A percentile compares a stretch with the other conserved stretches of the same genome.
Evolutionary conservation across 2,797 vertebrate species (phyloP).

Genomic region (Chromis chromis): DNA sequence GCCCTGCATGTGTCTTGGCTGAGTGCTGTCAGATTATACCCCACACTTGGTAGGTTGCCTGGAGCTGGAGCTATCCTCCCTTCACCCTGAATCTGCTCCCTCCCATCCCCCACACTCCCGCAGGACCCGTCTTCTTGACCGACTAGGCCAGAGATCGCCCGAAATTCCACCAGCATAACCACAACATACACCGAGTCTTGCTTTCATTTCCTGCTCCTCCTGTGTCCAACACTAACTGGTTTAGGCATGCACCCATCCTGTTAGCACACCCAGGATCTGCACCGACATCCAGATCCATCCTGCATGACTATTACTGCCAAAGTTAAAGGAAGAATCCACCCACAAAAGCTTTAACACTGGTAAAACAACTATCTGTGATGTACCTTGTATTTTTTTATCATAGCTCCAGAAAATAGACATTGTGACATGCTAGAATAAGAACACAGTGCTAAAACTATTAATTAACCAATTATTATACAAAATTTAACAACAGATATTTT

Average conservation of each 20-base stretch:
- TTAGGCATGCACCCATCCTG: constrained; percentile 33
- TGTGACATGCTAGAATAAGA: too few species aligned
- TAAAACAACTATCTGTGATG: constrained; percentile 1
- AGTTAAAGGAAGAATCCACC: constrained; percentile 22
- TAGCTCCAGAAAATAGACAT: too few species aligned
- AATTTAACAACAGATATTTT: too few species aligned
- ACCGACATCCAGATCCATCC: constrained; percentile 27
- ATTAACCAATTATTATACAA: too few species aligned
- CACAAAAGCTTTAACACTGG: not conserved
- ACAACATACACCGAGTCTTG: constrained; percentile 15
- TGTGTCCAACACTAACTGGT: constrained; percentile 37
- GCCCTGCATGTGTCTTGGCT: constrained; percentile 81
- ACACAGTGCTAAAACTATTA: too few species aligned
- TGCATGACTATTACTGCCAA: constrained; percentile 2
- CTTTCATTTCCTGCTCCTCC: constrained; percentile 25
- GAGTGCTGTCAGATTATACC: constrained; percentile 82
- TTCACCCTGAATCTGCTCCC: constrained; percentile 35
- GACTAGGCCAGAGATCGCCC: constrained; percentile 45
- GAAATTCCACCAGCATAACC: constrained; percentile 45
- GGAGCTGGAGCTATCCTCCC: constrained; percentile 65
- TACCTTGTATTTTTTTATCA: too few species aligned
- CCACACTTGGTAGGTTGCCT: constrained; percentile 79
- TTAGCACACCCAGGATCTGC: constrained; percentile 25
- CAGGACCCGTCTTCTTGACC: constrained; percentile 52
- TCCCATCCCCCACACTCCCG: not conserved